Evolutionary conservation across 2,797 vertebrate species (phyloP).

Genomic region (Sebastes minor): DNA sequence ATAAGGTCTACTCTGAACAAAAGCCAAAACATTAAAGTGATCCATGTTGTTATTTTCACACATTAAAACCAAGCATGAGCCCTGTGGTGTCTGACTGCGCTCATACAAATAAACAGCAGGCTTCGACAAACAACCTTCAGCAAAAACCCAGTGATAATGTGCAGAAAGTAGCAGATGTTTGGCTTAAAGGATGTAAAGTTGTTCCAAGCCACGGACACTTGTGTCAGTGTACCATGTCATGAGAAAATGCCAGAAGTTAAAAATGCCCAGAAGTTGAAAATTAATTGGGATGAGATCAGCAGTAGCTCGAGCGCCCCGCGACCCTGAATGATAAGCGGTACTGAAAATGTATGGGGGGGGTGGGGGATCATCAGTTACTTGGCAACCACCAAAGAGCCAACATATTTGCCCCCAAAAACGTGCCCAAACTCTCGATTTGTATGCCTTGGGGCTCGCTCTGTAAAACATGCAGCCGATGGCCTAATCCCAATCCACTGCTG

Average conservation of each 20-base stretch:
- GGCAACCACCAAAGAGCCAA: conserved; percentile 33
- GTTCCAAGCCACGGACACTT: background rate
- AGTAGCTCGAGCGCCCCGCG: background rate
- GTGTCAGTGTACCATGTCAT: background rate
- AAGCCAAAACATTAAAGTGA: conserved; percentile 7
- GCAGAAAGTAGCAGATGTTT: background rate
- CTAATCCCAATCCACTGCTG: background rate
- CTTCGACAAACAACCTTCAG: background rate
- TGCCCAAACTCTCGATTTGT: conserved; percentile 25
- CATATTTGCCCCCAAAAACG: conserved; percentile 8
- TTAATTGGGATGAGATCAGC: conserved; percentile 26
- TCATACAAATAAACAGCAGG: background rate
- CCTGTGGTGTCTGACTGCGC: background rate
- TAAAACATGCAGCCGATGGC: conserved; percentile 16
- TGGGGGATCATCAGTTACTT: conserved; percentile 27
- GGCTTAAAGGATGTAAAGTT: background rate
- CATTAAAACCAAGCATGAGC: background rate
- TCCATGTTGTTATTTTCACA: conserved; percentile 23
- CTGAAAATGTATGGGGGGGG: conserved; percentile 3
- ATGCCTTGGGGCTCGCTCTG: conserved; percentile 1
- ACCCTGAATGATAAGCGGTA: background rate
- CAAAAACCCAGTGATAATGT: background rate
- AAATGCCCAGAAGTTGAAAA: conserved; percentile 30
- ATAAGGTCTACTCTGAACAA: background rate
- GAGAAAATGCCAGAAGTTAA: conserved; percentile 1